These are phyloP conservation scores for Clunio marinus DNA, from an alignment of 2,888 invertebrate genomes.

Conservation along the genomic window DNA sequence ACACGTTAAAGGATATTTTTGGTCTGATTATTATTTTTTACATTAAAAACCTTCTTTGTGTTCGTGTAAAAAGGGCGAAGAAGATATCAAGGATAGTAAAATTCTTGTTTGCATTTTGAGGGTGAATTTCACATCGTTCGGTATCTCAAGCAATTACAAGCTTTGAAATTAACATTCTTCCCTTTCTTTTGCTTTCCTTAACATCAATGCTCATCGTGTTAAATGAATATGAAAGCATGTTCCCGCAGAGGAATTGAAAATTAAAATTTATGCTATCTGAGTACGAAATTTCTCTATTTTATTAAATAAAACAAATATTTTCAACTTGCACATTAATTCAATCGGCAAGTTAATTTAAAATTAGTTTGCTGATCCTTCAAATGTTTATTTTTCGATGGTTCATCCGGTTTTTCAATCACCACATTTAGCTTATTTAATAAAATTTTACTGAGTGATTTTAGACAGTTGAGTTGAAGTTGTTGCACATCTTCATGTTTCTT, in stretches of 20 bases:
- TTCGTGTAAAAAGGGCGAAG: neutral
- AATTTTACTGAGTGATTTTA: neutral
- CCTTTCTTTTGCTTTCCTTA: too few relatives aligned
- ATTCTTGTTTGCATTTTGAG: neutral
- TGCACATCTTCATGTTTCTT: neutral
- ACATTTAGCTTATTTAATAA: neutral
- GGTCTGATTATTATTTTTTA: constrained; percentile 29
- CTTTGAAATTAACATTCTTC: neutral
- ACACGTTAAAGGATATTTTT: constrained; percentile 36
- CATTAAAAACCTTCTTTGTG: neutral
- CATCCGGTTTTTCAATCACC: neutral
- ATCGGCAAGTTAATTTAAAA: neutral
- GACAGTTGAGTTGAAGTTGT: neutral
- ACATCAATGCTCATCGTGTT: neutral
- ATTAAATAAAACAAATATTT: neutral
- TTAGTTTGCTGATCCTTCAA: neutral
- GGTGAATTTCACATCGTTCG: neutral
- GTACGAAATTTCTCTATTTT: neutral
- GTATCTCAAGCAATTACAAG: neutral
- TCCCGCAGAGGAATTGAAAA: constrained; percentile 10
- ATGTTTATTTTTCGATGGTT: neutral
- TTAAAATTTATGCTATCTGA: neutral
- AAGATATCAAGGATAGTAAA: neutral
- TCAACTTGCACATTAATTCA: neutral
- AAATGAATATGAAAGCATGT: neutral